Percentiles rank a stretch among this genome's conserved stretches.
Conservation (phyloP, 2,113 vertebrate species). For the Anthoscopus minutus region DNA sequence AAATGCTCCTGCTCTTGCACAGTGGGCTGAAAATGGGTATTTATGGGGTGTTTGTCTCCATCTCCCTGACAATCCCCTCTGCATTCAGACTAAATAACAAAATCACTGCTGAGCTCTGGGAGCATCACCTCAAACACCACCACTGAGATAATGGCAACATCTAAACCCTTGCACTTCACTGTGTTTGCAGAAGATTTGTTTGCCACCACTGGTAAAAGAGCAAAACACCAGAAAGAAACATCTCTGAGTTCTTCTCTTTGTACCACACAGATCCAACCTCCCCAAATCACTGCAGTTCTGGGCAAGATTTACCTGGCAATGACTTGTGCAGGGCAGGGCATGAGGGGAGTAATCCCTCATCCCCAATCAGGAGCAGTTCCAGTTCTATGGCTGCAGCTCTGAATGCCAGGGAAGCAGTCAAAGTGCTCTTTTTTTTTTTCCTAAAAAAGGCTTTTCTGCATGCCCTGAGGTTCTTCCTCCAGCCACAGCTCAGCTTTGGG, state of each 20-base stretch:
- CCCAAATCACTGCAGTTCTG: neutral
- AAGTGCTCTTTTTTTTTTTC: neutral
- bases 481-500: neutral
- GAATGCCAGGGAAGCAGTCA: too few species aligned
- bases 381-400: neutral
- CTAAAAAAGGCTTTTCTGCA: neutral
- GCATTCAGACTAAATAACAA: neutral
- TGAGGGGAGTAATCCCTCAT: fast-evolving
- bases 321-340: fast-evolving
- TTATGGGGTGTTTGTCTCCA: neutral
- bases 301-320: neutral
- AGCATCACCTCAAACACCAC: neutral
- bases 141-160: neutral
- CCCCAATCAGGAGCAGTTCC: neutral
- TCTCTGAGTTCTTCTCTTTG: neutral
- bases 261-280: neutral
- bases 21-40: neutral
- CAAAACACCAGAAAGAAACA: neutral
- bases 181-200: neutral
- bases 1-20: neutral
- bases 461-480: neutral
- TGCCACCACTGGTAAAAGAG: neutral
- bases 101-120: fast-evolving
- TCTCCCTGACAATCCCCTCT: neutral
- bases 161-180: neutral